Evolutionary conservation across 2,888 invertebrate species (phyloP), one percentile per base, ranked within the genome.

Genomic region (Panzeria rudis): DNA sequence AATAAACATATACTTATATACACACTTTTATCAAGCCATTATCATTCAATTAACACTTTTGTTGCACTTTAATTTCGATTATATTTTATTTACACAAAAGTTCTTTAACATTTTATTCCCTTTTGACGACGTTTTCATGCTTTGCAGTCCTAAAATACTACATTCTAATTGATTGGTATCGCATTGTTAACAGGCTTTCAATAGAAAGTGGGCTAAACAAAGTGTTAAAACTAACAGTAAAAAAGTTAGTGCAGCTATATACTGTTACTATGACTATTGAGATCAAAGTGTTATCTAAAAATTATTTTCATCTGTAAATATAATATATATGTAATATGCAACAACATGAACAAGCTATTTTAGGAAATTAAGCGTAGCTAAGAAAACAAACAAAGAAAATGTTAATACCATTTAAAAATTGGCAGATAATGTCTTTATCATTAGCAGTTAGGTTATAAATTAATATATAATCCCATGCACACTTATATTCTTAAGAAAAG

Each of bases 131-230:
- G 9, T 69, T 68, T 52, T 52, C 17, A 75, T 69, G 62, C 52
- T 35, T 17, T 11, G 20, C 5, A 4, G 4, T 23, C 20, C 32
- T 69, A 52, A 73, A 50, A 68, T 73, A 64, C 25, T 20, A 71
- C 11, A 54, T 35, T 41, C 62, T 66, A 66, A 69, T 52, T 75
- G 64, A 35, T 56, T 62, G 11, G 20, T 50, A 69, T 50, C 68
- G 77, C 35, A 59, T 47, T 56, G 13, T 66, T 77, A 13, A 38
- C 13, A 73, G 20, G 1, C 6, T 44, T 72, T 32, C 9, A 15
- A 17, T 32, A 59, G 83, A 83, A 83, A 83, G 83, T 83, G 61
- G 72, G 73, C 77, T 68, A 78, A 83, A 13, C 35, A 73, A 73
- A 62, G 78, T 73, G 72, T 68, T 52, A 62, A 59, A 78, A 59